phyloP scores from a whole-genome alignment of 2,797 vertebrate genomes.

The Pseudochromis fuscus region DNA sequence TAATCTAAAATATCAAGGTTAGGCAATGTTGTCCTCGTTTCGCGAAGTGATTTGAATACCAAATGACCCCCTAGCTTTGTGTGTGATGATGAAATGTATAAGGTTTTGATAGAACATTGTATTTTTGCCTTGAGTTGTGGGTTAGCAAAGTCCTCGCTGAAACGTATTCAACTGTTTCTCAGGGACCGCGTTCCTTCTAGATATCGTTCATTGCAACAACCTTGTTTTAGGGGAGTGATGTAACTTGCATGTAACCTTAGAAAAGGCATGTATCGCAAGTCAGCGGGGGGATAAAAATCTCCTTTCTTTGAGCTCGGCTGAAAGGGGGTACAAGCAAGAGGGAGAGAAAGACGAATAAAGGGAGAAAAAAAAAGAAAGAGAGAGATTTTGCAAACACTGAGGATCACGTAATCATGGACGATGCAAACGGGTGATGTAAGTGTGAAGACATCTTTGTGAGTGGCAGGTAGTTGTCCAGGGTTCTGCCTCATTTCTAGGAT shows the following conservation, averaged over 20 bases:
- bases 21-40: conserved; percentile 47
- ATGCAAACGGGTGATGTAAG: conserved; percentile 80
- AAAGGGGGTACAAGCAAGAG: conserved; percentile 42
- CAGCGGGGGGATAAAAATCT: conserved; percentile 76
- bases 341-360: conserved; percentile 43
- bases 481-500: conserved; percentile 67
- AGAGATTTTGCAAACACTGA: conserved; percentile 69
- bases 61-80: conserved; percentile 62
- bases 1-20: conserved; percentile 64
- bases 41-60: conserved; percentile 60
- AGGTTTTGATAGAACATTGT: conserved; percentile 56
- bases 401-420: conserved; percentile 72
- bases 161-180: conserved; percentile 72
- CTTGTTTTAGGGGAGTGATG: conserved; percentile 84
- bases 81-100: conserved; percentile 73
- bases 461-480: conserved; percentile 74
- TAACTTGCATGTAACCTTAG: conserved; percentile 81
- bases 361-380: conserved; percentile 17
- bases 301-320: conserved; percentile 77
- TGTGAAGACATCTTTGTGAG: conserved; percentile 73
- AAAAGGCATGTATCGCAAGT: conserved; percentile 73
- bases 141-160: conserved; percentile 65
- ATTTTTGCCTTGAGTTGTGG: conserved; percentile 62
- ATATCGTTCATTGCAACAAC: conserved; percentile 78
- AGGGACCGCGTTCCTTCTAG: conserved; percentile 69